Evolutionary conservation across 2,797 vertebrate species (phyloP).

Genomic region (Botia kubotai): DNA sequence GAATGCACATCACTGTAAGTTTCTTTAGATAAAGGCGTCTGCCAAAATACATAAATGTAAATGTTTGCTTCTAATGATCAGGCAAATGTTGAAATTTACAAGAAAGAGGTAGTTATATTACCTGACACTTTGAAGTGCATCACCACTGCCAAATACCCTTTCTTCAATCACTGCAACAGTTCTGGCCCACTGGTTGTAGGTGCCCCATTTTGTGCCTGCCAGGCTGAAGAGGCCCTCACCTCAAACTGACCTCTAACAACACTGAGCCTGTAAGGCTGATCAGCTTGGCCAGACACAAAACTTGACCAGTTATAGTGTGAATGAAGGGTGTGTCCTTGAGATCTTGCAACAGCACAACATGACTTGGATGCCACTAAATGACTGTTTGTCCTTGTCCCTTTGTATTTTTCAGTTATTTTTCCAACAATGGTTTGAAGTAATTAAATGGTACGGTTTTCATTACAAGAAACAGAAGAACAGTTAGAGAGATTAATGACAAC

Average conservation of each 20-base stretch:
- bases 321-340: constrained; percentile 1
- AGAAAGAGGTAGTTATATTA: neutral
- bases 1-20: too few relatives aligned
- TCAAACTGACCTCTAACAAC: neutral
- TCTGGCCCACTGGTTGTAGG: neutral
- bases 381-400: neutral
- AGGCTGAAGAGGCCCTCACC: neutral
- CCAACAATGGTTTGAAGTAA: neutral
- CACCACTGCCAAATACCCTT: constrained; percentile 9
- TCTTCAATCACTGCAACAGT: constrained; percentile 22
- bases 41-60: too few relatives aligned
- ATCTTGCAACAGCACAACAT: neutral
- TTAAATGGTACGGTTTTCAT: constrained; percentile 27
- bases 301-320: neutral
- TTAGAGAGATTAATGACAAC: constrained; percentile 21
- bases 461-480: neutral
- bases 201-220: neutral
- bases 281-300: neutral
- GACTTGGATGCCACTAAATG: neutral
- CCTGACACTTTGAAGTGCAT: neutral
- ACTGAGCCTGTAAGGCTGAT: neutral
- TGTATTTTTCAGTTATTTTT: neutral
- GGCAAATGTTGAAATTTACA: neutral
- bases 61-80: neutral
- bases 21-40: too few relatives aligned